A percentile compares a stretch with the other conserved stretches of the same genome.
These are phyloP conservation scores for Zaprionus capensis DNA, from an alignment of 1,140 invertebrate genomes.

Conservation along the genomic window DNA sequence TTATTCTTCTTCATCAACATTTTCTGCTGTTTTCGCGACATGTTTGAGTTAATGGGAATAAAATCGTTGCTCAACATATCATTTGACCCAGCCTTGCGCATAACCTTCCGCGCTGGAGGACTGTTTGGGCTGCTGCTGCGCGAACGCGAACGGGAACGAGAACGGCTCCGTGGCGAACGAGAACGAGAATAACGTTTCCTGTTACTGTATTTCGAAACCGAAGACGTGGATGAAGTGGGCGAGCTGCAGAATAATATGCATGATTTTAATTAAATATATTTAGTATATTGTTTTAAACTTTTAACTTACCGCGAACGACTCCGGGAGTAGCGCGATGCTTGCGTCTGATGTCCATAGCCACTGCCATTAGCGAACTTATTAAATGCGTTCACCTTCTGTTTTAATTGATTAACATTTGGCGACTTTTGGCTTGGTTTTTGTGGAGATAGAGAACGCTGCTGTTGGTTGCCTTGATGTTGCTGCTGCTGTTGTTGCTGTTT, in stretches of 20 bases:
- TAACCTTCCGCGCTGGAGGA: conserved; percentile 71
- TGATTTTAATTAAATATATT: background rate
- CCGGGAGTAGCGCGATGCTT: conserved; percentile 61
- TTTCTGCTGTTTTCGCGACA: conserved; percentile 75
- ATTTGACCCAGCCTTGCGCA: conserved; percentile 64
- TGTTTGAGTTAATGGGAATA: conserved; percentile 69
- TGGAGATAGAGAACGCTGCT: conserved; percentile 38
- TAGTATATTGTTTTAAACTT: background rate
- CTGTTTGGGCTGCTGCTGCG: conserved; percentile 60
- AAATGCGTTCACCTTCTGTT: conserved; percentile 64
- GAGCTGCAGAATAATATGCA: conserved; percentile 44
- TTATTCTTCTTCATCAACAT: conserved; percentile 84
- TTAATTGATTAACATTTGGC: conserved; percentile 56
- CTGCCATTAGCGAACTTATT: conserved; percentile 56
- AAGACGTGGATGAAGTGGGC: conserved; percentile 61
- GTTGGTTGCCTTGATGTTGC: conserved; percentile 34
- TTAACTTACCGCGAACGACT: conserved; percentile 77
- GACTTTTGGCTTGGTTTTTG: conserved; percentile 45
- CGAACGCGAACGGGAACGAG: conserved; percentile 61
- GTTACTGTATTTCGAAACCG: conserved; percentile 64
- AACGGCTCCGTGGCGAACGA: conserved; percentile 58
- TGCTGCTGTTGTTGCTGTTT: conserved; percentile 59
- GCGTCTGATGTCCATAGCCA: conserved; percentile 48
- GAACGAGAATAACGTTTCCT: conserved; percentile 73
- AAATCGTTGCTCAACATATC: conserved; percentile 62